Percentiles rank a stretch among this genome's conserved stretches.
phyloP scores from a whole-genome alignment of 1,140 invertebrate genomes.

The Ceratosolen fusciceps region DNA sequence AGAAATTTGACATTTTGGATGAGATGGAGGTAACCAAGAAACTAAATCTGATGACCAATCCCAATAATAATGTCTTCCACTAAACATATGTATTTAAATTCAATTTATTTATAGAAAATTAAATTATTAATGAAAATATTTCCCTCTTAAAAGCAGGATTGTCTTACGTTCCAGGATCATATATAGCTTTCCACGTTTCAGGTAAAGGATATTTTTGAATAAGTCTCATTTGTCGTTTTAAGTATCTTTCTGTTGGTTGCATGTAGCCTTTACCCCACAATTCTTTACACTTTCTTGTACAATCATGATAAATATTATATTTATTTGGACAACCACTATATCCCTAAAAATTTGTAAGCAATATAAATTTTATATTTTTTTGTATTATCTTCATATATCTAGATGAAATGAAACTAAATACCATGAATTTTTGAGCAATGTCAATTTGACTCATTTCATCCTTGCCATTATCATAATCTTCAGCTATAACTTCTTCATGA shows the following conservation, averaged over 20 bases:
- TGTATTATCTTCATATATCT: not conserved
- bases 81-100: slow-evolving; percentile 57
- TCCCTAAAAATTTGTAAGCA: slow-evolving; percentile 66
- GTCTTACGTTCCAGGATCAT: slow-evolving; percentile 86
- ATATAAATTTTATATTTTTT: not conserved
- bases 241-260: slow-evolving; percentile 82
- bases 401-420: slow-evolving; percentile 42
- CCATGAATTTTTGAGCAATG: slow-evolving; percentile 69
- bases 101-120: not conserved
- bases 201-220: slow-evolving; percentile 93
- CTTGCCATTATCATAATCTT: slow-evolving; percentile 83
- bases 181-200: slow-evolving; percentile 92
- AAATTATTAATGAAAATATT: slow-evolving; percentile 1
- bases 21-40: slow-evolving; percentile 92
- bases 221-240: slow-evolving; percentile 82
- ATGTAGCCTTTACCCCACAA: slow-evolving; percentile 85
- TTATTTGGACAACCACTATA: slow-evolving; percentile 95
- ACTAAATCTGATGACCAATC: slow-evolving; percentile 92
- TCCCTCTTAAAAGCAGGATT: not conserved
- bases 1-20: slow-evolving; percentile 87
- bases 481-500: slow-evolving; percentile 89
- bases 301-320: slow-evolving; percentile 95
- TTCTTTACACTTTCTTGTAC: slow-evolving; percentile 89
- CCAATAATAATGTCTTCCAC: slow-evolving; percentile 95
- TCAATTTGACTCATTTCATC: slow-evolving; percentile 67